A percentile compares a stretch with the other conserved stretches of the same genome.
These are phyloP conservation scores for Epicampocera succincta DNA, from an alignment of 2,888 invertebrate species.

Conservation along the genomic window DNA sequence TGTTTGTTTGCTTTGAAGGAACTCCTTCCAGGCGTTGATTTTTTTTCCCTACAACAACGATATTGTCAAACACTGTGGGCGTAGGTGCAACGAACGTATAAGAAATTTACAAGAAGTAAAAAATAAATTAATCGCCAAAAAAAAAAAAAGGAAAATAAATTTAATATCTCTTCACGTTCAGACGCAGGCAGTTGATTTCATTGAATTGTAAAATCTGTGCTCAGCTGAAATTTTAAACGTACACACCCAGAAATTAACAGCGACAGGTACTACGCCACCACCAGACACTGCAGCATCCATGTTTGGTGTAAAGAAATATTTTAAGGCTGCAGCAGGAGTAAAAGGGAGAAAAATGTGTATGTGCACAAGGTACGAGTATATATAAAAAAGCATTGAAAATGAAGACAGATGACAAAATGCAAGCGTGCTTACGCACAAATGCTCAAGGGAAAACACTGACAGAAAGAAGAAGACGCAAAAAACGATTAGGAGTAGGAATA, in stretches of 20 bases:
- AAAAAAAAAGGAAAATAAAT: too few relatives aligned
- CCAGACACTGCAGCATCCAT: conserved; percentile 39
- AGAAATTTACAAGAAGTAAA: conserved; percentile 45
- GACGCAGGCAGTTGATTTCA: conserved; percentile 70
- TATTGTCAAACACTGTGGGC: conserved; percentile 73
- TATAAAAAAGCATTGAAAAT: conserved; percentile 56
- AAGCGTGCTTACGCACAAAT: conserved; percentile 62
- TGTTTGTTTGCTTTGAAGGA: too few relatives aligned
- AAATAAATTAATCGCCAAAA: conserved; percentile 39
- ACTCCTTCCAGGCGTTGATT: conserved; percentile 49
- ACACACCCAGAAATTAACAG: conserved; percentile 71
- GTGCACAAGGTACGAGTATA: conserved; percentile 56
- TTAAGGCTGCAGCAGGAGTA: conserved; percentile 61
- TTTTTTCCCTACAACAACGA: conserved; percentile 38
- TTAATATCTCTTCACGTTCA: conserved; percentile 48
- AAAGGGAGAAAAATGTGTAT: conserved; percentile 19
- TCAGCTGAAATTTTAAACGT: conserved; percentile 67
- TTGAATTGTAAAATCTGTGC: conserved; percentile 64
- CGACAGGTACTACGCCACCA: conserved; percentile 68
- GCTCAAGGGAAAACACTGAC: conserved; percentile 42
- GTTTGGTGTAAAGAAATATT: conserved; percentile 53
- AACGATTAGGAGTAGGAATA: too few relatives aligned
- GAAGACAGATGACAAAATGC: conserved; percentile 66
- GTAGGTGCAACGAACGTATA: conserved; percentile 78
- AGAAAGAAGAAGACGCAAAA: conserved; percentile 12